A percentile compares a stretch with the other conserved stretches of the same genome.
phyloP scores from a whole-genome alignment of 2,888 invertebrate genomes.

The Aricia artaxerxes region DNA sequence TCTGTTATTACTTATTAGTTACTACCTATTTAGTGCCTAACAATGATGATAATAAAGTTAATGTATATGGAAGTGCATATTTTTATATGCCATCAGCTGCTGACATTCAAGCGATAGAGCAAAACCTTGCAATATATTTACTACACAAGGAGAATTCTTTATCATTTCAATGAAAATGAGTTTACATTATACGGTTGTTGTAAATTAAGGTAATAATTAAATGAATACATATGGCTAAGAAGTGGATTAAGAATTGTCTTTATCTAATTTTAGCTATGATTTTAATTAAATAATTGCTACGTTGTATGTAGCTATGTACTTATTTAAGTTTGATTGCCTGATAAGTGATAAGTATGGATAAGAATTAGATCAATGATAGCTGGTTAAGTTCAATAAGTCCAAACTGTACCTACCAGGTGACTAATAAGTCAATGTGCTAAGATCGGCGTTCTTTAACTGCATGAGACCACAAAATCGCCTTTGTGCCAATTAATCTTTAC shows the following conservation, averaged over 20 bases:
- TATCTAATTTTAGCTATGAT: too few relatives aligned
- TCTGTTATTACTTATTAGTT: neutral
- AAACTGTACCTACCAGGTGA: neutral
- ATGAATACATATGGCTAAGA: neutral
- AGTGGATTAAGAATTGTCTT: too few relatives aligned
- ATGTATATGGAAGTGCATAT: neutral
- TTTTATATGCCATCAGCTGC: neutral
- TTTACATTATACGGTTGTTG: neutral
- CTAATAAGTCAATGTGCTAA: constrained; percentile 1
- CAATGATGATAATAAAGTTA: neutral
- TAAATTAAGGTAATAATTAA: neutral
- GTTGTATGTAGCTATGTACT: too few relatives aligned
- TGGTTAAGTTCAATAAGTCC: neutral
- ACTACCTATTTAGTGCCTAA: neutral
- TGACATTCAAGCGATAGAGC: neutral
- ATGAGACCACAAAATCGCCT: constrained; percentile 8
- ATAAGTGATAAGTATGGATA: too few relatives aligned
- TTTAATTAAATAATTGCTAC: too few relatives aligned
- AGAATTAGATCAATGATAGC: too few relatives aligned
- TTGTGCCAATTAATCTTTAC: constrained; percentile 20
- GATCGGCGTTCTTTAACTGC: constrained; percentile 1
- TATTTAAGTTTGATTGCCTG: too few relatives aligned
- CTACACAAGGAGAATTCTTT: constrained; percentile 15
- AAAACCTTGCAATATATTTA: neutral
- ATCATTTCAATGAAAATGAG: neutral